Conservation (phyloP, 1,140 invertebrate genomes). For the Bombus huntii region DNA sequence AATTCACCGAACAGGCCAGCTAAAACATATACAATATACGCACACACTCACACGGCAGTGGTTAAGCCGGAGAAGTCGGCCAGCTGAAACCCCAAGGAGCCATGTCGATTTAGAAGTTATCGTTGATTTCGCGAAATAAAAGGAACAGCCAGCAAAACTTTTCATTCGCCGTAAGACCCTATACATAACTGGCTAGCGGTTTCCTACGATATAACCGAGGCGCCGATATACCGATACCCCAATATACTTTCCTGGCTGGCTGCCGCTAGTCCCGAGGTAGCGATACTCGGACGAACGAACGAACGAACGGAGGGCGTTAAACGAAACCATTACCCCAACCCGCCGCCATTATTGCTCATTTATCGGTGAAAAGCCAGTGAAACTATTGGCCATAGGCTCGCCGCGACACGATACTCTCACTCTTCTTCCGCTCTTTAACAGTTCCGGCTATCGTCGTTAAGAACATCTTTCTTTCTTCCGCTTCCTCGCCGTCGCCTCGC, state of each 20-base stretch:
- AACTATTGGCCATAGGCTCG: constrained; percentile 67
- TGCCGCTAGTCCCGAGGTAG: constrained; percentile 56
- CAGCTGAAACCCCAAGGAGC: background rate
- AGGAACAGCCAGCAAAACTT: constrained; percentile 23
- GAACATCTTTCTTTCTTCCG: constrained; percentile 26
- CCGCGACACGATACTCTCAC: constrained; percentile 42
- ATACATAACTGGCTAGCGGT: constrained; percentile 32
- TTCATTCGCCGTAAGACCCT: constrained; percentile 36
- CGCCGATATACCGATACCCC: constrained; percentile 48
- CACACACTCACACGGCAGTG: too few species aligned
- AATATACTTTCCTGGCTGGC: constrained; percentile 42
- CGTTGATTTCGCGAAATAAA: constrained; percentile 1
- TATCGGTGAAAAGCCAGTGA: constrained; percentile 64
- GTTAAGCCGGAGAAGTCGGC: background rate
- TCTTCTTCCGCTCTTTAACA: constrained; percentile 29
- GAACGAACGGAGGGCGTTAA: constrained; percentile 64
- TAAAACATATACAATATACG: background rate
- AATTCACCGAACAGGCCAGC: background rate
- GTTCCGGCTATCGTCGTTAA: constrained; percentile 1
- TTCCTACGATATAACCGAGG: constrained; percentile 52
- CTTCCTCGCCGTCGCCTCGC: background rate
- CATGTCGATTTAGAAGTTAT: constrained; percentile 12
- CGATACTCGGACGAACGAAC: constrained; percentile 61
- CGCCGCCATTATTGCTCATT: constrained; percentile 71
- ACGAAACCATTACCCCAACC: constrained; percentile 68